Evolutionary conservation across 2,113 vertebrate genomes (phyloP).

Genomic region (Gasterosteus aculeatus): DNA sequence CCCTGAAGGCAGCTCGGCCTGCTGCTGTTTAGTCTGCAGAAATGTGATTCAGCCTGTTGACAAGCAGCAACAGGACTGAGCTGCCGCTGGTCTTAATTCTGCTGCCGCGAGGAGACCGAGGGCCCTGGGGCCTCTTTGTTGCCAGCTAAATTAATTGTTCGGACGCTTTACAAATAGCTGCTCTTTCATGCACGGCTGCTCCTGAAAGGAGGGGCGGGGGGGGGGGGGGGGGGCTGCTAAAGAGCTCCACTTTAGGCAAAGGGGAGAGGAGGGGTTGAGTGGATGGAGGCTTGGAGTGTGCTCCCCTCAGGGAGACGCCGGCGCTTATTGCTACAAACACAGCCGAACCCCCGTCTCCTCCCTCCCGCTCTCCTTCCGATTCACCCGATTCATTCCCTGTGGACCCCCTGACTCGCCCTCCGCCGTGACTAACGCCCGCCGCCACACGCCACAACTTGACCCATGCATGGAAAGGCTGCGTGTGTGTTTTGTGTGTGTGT

Average conservation of each 20-base stretch:
- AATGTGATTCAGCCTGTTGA: slow-evolving; percentile 74
- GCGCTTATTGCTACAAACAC: slow-evolving; percentile 65
- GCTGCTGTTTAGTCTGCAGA: slow-evolving; percentile 55
- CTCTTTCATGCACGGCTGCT: slow-evolving; percentile 81
- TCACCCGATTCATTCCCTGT: slow-evolving; percentile 54
- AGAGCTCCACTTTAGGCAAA: slow-evolving; percentile 76
- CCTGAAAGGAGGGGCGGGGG: slow-evolving; percentile 70
- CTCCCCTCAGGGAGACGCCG: slow-evolving; percentile 62
- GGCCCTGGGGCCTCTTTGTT: slow-evolving; percentile 78
- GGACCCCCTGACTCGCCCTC: slow-evolving; percentile 38
- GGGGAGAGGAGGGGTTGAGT: slow-evolving; percentile 62
- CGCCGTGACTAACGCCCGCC: slow-evolving; percentile 35
- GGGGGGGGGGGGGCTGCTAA: slow-evolving; percentile 66
- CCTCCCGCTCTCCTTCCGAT: slow-evolving; percentile 37
- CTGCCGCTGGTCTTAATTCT: slow-evolving; percentile 71
- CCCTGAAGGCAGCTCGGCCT: slow-evolving; percentile 5
- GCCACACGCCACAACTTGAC: slow-evolving; percentile 70
- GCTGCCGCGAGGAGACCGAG: slow-evolving; percentile 50
- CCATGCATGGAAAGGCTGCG: slow-evolving; percentile 35
- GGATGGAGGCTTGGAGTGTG: slow-evolving; percentile 50
- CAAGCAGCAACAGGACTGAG: slow-evolving; percentile 74
- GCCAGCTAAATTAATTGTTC: slow-evolving; percentile 83
- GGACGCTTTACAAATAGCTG: slow-evolving; percentile 82
- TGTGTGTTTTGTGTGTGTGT: slow-evolving; percentile 30
- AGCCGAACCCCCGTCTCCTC: slow-evolving; percentile 55